Evolutionary conservation across 2,888 invertebrate genomes (phyloP), one percentile per base, ranked within the genome.

Genomic region (Coenonympha arcania): DNA sequence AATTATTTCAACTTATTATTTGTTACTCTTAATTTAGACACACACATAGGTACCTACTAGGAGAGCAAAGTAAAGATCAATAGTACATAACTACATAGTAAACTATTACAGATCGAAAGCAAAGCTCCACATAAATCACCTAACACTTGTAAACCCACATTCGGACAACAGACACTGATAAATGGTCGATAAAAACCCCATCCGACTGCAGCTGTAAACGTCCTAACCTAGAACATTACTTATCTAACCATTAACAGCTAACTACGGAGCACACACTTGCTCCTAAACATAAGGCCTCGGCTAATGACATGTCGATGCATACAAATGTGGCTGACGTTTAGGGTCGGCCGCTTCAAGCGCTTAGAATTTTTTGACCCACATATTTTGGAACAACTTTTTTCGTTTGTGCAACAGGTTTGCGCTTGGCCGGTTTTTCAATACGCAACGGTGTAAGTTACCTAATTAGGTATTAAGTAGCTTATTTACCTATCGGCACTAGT

Each of bases 181-280:
- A 68, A 69, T 63, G 65, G 73, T 77, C 75, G 75, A 79, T 77
- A 63, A 65, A 65, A 65, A 64, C 56, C 57, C 56, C 54, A 59
- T 60, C 61, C 57, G 64, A 60, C 64, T 65, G 65, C 76, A 73
- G 69, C 71, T 74, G 76, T 71, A 66, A 65, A 64, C 60, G 56
- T 66, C 66, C 63, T 54, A 59, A 65, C 63, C 68, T n/a, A n/a
- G n/a, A n/a, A n/a, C 77, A 74, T 78, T 74, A 79, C 73, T 79
- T 78, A 77, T 78, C 77, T 69, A 50, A 69, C 71, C 77, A 79
- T 79, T 79, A 79, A 72, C 49, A 61, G 68, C n/a, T 66, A 73
- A 68, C n/a, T 66, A 73, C 71, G 73, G 61, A 8, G 8, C 15
- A 6, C 15, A n/a, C 11, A 71, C 73, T 75, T 77, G 77, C 75